A percentile compares a stretch with the other conserved stretches of the same genome.
Conservation (phyloP, 2,113 vertebrate species). For the Malurus elegans region DNA sequence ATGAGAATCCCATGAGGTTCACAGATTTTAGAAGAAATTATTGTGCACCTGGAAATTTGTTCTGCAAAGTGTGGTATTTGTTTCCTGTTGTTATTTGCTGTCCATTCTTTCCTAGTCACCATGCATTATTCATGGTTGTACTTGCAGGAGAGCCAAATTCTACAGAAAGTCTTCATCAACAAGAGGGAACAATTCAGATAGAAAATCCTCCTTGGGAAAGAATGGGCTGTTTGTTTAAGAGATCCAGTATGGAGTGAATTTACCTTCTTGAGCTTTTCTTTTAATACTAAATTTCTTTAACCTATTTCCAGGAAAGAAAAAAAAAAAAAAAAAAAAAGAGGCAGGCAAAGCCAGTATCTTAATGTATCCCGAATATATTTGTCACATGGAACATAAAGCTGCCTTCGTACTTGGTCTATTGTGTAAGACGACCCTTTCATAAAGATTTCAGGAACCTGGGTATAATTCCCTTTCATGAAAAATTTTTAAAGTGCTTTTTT, state of each 20-base stretch:
- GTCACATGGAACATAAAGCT: neutral
- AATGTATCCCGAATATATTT: neutral
- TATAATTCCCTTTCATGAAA: neutral
- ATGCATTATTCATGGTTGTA: constrained; percentile 66
- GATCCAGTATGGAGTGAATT: neutral
- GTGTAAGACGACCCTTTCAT: neutral
- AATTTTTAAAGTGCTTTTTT: neutral
- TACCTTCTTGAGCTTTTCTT: neutral
- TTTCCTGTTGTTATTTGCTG: constrained; percentile 65
- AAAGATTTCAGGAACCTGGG: neutral
- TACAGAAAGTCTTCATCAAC: constrained; percentile 53
- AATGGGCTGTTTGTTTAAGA: constrained; percentile 25
- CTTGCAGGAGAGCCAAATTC: constrained; percentile 53
- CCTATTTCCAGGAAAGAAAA: neutral
- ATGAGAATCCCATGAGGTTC: constrained; percentile 62
- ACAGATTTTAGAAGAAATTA: constrained; percentile 65
- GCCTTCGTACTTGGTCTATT: neutral
- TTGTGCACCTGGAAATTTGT: constrained; percentile 66
- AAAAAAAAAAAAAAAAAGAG: too few relatives aligned
- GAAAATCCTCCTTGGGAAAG: constrained; percentile 41
- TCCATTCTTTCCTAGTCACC: constrained; percentile 46
- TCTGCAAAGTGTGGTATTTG: constrained; percentile 59
- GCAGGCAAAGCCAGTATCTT: neutral
- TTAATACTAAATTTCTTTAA: neutral
- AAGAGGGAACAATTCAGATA: constrained; percentile 20